These are phyloP conservation scores for Pitangus sulphuratus DNA, from an alignment of 2,797 vertebrate species.

Conservation along the genomic window DNA sequence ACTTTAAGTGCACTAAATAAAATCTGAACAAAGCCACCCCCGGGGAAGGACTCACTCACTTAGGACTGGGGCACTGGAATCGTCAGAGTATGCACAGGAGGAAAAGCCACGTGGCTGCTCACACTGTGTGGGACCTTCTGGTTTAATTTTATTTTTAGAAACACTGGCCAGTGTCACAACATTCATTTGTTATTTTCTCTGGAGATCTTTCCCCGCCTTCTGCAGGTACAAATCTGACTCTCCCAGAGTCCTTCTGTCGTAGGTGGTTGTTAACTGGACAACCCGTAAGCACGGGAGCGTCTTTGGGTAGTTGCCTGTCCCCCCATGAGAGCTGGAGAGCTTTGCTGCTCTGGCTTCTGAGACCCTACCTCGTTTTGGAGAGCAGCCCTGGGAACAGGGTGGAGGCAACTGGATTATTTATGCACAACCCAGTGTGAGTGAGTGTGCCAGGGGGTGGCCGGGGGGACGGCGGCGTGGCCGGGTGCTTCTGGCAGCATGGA, in stretches of 20 bases:
- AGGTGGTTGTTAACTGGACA: constrained; percentile 20
- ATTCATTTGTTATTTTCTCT: constrained; percentile 2
- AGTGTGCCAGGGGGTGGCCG: background rate
- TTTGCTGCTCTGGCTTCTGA: constrained; percentile 40
- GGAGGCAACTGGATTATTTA: constrained; percentile 6
- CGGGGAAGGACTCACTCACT: constrained; percentile 30
- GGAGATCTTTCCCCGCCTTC: constrained; percentile 15
- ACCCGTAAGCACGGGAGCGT: background rate
- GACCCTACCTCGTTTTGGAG: constrained; percentile 43
- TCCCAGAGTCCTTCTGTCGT: background rate
- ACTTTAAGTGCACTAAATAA: constrained; percentile 74
- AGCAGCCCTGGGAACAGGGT: background rate
- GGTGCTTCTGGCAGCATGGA: background rate
- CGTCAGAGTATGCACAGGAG: constrained; percentile 19
- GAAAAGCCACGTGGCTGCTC: constrained; percentile 20
- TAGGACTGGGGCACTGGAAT: constrained; percentile 61
- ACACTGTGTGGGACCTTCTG: background rate
- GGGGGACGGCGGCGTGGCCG: rapidly evolving
- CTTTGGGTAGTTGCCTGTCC: background rate
- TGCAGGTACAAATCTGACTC: background rate
- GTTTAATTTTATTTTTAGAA: constrained; percentile 49
- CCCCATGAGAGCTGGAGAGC: background rate
- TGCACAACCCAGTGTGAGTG: background rate
- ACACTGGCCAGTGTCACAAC: constrained; percentile 13
- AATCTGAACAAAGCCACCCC: constrained; percentile 70